Base-by-base conservation (phyloP, 2,113 vertebrate species). In the Epinephelus cyanopodus region DNA sequence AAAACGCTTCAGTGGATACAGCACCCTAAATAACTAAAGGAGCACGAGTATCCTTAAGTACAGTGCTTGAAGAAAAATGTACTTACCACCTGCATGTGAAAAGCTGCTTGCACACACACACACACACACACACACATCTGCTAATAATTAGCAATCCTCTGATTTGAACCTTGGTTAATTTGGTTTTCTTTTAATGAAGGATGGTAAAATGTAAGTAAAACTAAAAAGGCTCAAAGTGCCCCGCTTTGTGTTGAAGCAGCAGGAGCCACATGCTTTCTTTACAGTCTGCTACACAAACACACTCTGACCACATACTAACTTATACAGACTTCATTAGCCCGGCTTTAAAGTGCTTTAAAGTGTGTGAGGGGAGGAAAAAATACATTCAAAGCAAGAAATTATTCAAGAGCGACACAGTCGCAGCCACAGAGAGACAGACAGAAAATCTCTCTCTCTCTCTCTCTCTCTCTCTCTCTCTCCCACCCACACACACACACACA, bases 131-230 rank as follows among this genome's bases (percentile, higher is more conserved):
- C 47, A 66, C 39, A 83, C 68, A 71, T 86, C 64, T 93, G 89
- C 73, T 87, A 83, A 89, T 92, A 92, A 94, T 94, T 89, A 93
- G 70, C 67, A 84, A 84, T 69, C 60, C 77, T 87, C 54, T 87
- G 81, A 88, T 92, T 88, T 68, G 68, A 77, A 87, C 77, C 56
- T 42, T 82, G 39, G 76, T 83, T 91, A 83, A 87, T 89, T 69
- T 69, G 70, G 54, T 76, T 91, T 92, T 90, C 57, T 90, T 88
- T 90, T 81, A 84, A 78, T 79, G 78, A 81, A 84, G 66, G 74
- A 88, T 84, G 77, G 65, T 79, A 67, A 86, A 90, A 78, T 90
- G 21, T 80, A 57, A 80, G 69, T 58, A 57, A 62, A 73, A 62
- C 75, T 82, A 83, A 89, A 86, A 88, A 77, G 70, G 11, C 80